Percentiles rank a stretch among this genome's conserved stretches.
Evolutionary conservation across 2,113 vertebrate genomes (phyloP).

Genomic region (Cyanoliseus patagonus): DNA sequence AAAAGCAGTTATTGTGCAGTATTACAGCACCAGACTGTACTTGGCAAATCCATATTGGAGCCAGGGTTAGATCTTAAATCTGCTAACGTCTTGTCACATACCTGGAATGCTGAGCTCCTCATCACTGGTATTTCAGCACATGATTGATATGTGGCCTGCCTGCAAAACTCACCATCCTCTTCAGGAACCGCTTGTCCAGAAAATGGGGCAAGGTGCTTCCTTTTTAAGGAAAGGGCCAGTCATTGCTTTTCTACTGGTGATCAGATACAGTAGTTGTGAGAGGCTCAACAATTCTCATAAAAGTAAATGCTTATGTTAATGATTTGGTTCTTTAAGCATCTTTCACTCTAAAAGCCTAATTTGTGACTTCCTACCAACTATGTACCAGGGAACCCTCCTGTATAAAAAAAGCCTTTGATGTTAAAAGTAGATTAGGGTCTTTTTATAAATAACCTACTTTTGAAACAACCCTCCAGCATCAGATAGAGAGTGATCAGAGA

Average conservation of each 20-base stretch:
- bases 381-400: background rate
- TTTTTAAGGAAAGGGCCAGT: background rate
- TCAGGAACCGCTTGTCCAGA: background rate
- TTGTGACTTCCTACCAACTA: background rate
- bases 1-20: accelerated
- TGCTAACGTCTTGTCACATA: background rate
- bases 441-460: background rate
- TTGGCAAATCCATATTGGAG: accelerated
- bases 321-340: background rate
- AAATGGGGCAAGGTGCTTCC: background rate
- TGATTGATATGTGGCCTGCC: background rate
- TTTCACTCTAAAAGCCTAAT: background rate
- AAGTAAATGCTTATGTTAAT: background rate
- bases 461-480: background rate
- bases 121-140: accelerated
- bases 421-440: background rate
- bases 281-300: background rate
- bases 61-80: background rate
- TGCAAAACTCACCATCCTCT: background rate
- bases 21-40: background rate
- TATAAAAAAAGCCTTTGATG: background rate
- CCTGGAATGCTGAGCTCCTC: accelerated
- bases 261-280: background rate
- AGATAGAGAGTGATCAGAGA: background rate
- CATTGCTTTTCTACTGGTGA: background rate